Conservation (phyloP, 2,113 vertebrate genomes). For the Turnix velox region DNA sequence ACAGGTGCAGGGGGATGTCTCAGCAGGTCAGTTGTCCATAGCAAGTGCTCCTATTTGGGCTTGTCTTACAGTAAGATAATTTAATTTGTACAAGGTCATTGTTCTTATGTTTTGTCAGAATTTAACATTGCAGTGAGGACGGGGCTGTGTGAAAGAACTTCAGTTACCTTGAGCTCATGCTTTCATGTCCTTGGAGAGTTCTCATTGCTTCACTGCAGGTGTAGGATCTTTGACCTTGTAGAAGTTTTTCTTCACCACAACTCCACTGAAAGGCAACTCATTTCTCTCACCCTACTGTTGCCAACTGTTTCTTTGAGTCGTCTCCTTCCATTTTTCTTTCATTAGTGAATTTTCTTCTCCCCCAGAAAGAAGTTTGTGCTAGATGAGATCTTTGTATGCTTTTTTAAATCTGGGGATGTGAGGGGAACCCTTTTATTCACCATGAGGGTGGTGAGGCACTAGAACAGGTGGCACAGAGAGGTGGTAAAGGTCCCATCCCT, state of each 20-base stretch:
- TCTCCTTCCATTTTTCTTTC: neutral
- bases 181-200: neutral
- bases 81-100: neutral
- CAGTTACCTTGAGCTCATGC: neutral
- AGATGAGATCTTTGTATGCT: neutral
- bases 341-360: neutral
- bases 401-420: neutral
- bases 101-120: neutral
- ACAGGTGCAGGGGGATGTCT: neutral
- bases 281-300: neutral
- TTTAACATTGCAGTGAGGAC: neutral
- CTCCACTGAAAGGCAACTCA: neutral
- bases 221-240: neutral
- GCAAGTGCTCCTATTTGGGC: neutral
- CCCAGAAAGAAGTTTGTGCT: neutral
- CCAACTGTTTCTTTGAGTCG: neutral
- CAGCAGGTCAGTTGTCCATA: neutral
- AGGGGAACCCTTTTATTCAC: no score
- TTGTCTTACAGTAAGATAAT: neutral
- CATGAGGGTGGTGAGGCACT: no score
- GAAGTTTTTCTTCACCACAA: neutral
- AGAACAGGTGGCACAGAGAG: no score
- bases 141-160: neutral
- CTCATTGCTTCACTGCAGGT: fast-evolving
- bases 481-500: no score